Evolutionary conservation across 2,888 invertebrate species (phyloP).

Genomic region (Rhagonycha lutea): DNA sequence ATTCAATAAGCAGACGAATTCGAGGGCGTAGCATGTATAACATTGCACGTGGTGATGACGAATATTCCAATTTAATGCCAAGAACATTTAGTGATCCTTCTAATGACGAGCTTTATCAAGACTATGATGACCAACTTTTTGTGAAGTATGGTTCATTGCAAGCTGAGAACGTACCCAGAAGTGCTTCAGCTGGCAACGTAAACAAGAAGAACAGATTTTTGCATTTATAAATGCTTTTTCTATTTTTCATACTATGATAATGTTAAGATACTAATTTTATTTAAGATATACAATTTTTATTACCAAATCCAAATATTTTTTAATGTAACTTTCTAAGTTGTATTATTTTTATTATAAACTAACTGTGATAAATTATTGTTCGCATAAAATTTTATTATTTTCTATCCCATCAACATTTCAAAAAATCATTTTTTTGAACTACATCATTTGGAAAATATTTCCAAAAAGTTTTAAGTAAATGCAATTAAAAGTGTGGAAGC

Average conservation of each 20-base stretch:
- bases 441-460: too few relatives aligned
- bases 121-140: slow-evolving; percentile 46
- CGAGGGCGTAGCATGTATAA: slow-evolving; percentile 78
- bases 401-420: not conserved
- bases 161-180: slow-evolving; percentile 6
- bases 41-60: slow-evolving; percentile 71
- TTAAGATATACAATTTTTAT: not conserved
- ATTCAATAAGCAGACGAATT: slow-evolving; percentile 76
- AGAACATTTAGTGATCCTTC: slow-evolving; percentile 46
- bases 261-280: not conserved
- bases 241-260: not conserved
- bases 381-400: not conserved
- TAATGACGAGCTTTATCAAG: slow-evolving; percentile 45
- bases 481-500: too few relatives aligned
- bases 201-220: not conserved
- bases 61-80: slow-evolving; percentile 50
- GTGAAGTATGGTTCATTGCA: slow-evolving; percentile 47
- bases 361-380: not conserved
- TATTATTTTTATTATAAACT: not conserved
- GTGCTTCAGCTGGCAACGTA: not conserved
- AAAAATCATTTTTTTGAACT: too few relatives aligned
- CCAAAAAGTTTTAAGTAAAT: too few relatives aligned
- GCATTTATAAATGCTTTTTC: not conserved
- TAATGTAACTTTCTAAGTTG: not conserved
- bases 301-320: not conserved